Conservation (phyloP, 2,888 invertebrate genomes). For the Ophion costatus region DNA sequence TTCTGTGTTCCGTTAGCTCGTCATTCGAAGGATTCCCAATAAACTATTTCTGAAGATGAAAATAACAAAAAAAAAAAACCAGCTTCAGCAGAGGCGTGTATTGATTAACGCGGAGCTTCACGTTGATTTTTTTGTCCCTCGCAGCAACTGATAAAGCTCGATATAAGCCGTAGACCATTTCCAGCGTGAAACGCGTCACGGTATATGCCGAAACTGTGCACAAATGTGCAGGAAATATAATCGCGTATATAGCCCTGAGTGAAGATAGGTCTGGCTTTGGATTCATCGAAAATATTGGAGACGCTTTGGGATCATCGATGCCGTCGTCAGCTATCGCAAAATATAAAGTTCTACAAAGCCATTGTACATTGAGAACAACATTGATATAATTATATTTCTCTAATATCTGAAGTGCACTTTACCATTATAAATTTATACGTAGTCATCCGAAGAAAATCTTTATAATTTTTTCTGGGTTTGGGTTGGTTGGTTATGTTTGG, state of each 20-base stretch:
- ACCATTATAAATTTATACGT: too few species aligned
- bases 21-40: conserved; percentile 42
- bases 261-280: conserved; percentile 35
- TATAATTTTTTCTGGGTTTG: too few species aligned
- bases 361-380: too few species aligned
- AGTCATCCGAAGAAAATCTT: too few species aligned
- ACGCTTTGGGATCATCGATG: neutral
- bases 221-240: conserved; percentile 40
- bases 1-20: conserved; percentile 69
- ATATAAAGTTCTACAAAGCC: neutral
- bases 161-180: conserved; percentile 20
- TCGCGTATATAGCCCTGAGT: conserved; percentile 20
- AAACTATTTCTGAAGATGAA: conserved; percentile 54
- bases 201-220: conserved; percentile 8
- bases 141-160: conserved; percentile 48
- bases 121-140: conserved; percentile 28
- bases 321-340: neutral
- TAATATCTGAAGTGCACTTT: too few species aligned
- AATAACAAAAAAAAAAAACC: conserved; percentile 17
- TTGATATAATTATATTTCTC: too few species aligned
- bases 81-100: conserved; percentile 33
- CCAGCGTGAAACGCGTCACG: conserved; percentile 1
- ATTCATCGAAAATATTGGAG: conserved; percentile 40
- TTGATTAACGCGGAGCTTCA: conserved; percentile 53
- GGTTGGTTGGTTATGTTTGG: too few species aligned